These are phyloP conservation scores for Probaryconus sp. DNA, from an alignment of 1,140 invertebrate species.

Conservation along the genomic window DNA sequence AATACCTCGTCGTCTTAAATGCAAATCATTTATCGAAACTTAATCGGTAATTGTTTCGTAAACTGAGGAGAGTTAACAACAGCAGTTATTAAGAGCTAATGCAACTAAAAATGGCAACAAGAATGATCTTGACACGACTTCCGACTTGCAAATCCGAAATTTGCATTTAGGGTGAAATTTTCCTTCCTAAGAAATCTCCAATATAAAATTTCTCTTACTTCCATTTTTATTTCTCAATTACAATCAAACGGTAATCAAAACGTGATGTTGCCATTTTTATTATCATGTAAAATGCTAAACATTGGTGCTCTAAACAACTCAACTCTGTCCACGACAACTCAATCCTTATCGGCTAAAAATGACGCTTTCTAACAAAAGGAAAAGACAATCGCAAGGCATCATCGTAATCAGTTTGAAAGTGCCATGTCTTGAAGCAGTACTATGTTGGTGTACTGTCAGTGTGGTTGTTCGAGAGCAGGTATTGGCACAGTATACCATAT, in stretches of 20 bases:
- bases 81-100: too few species aligned
- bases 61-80: constrained; percentile 1
- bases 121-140: not conserved
- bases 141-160: not conserved
- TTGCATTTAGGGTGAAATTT: too few species aligned
- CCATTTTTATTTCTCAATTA: too few species aligned
- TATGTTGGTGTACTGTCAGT: not conserved
- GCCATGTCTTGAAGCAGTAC: not conserved
- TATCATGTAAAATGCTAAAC: too few species aligned
- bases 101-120: not conserved
- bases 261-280: too few species aligned
- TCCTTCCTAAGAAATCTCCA: too few species aligned
- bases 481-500: constrained; percentile 10
- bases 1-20: not conserved
- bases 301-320: too few species aligned
- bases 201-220: too few species aligned
- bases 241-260: too few species aligned
- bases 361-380: not conserved
- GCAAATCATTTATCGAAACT: constrained; percentile 25
- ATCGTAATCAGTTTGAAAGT: not conserved
- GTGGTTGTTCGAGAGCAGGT: constrained; percentile 12
- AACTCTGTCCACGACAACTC: too few species aligned
- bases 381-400: not conserved
- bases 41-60: constrained; percentile 19
- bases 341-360: too few species aligned